Evolutionary conservation across 2,797 vertebrate genomes (phyloP), one percentile per base, ranked within the genome.

Genomic region (Saxicola maurus): DNA sequence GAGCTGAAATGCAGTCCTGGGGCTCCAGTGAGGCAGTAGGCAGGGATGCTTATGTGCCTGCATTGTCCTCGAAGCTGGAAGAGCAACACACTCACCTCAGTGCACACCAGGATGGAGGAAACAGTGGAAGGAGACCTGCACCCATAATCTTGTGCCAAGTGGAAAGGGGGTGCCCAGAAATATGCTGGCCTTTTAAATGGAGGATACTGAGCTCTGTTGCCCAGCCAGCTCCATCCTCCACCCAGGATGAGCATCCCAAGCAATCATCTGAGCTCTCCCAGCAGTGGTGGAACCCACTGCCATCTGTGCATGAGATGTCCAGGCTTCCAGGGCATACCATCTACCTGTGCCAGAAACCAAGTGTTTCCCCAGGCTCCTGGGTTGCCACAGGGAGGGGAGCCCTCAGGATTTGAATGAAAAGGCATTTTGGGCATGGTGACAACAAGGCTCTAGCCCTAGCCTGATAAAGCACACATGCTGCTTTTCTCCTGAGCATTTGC

Each of bases 71-170:
- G 0, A 66, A 78, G 8, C 64, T 11, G 52, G 25, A 89, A 87
- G 11, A 82, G 7, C 52, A 69, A 28, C 18, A 11, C 2, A 0
- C 25, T 76, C 0, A 0, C 20, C 20, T 43, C 30, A 30, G 4
- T 6, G 12, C 28, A 45, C 18, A 59, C 11, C 16, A 5, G 21
- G 40, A 72, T 59, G n/a, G 31, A 84, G 46, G 25, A 67, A 84
- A 28, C 1, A 4, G 20, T 60, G 53, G 57, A 73, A 46, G 31
- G 45, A 56, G 30, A 27, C 23, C 24, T 84, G 21, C 17, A 4
- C 28, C 30, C 14, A 8, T 67, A 2, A 1, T n/a, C 24, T 20
- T 75, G 7, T 86, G 33, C n/a, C 18, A 45, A 30, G 61, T 37
- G 37, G 64, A 87, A 77, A 53, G 15, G 72, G 62, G 31, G 28